These are phyloP conservation scores for Chironomus striatipennis DNA, from an alignment of 1,140 invertebrate genomes.

Conservation along the genomic window DNA sequence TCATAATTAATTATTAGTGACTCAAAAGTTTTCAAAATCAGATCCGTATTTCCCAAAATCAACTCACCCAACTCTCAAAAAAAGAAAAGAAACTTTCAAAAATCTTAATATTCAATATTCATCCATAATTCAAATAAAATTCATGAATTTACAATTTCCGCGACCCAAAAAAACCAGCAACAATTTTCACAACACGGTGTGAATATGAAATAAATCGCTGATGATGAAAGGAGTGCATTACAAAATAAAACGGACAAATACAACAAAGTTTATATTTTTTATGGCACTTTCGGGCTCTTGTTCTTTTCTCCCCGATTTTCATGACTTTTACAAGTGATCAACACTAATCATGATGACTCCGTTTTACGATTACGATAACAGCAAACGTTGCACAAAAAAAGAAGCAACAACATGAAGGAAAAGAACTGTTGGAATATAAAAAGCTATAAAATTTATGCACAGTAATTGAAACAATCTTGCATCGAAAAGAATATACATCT, in stretches of 20 bases:
- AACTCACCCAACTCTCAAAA: no score
- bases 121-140: no score
- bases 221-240: neutral
- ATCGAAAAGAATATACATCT: neutral
- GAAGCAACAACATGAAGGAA: neutral
- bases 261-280: neutral
- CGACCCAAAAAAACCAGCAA: no score
- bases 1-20: no score
- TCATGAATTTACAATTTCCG: no score
- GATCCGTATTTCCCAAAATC: no score
- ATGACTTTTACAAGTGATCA: conserved; percentile 16
- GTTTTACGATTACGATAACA: neutral
- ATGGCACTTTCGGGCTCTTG: neutral
- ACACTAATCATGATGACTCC: conserved; percentile 17
- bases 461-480: conserved; percentile 13
- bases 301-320: no score
- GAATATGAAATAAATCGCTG: neutral
- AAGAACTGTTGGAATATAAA: neutral
- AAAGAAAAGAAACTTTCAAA: no score
- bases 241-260: neutral
- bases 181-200: no score
- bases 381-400: neutral
- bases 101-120: no score
- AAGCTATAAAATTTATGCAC: neutral
- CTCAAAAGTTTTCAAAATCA: no score